phyloP scores from a whole-genome alignment of 2,797 vertebrate genomes.

The Prunella strophiata region DNA sequence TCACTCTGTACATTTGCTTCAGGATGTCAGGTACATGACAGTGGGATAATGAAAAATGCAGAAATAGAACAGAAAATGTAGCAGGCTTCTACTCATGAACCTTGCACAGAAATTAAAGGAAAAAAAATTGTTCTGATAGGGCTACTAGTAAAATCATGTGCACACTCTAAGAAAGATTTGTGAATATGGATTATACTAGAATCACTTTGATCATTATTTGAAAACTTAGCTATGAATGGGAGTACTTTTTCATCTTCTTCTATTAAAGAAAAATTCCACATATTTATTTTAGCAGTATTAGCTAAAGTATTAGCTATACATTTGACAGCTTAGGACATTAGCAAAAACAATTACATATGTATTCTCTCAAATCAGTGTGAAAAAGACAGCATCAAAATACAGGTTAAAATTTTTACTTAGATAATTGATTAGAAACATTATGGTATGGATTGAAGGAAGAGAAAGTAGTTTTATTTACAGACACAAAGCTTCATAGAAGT shows the following conservation, averaged over 20 bases:
- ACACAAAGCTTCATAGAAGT: not conserved
- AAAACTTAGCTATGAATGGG: not conserved
- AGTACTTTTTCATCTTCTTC: not conserved
- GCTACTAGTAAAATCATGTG: not conserved
- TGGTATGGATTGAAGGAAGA: not conserved
- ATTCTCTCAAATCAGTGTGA: not conserved
- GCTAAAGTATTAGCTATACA: not conserved
- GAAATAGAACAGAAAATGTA: constrained; percentile 19
- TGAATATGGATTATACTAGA: not conserved
- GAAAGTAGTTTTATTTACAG: not conserved
- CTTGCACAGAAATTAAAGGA: constrained; percentile 4
- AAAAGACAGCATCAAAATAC: not conserved
- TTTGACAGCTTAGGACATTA: not conserved
- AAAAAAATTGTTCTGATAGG: not conserved
- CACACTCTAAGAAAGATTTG: not conserved
- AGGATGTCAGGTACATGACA: constrained; percentile 27
- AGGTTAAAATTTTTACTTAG: not conserved
- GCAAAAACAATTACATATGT: not conserved
- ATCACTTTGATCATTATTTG: not conserved
- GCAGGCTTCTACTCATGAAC: not conserved
- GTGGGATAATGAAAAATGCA: constrained; percentile 59
- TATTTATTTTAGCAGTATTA: not conserved
- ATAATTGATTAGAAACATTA: not conserved
- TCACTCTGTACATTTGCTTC: constrained; percentile 40
- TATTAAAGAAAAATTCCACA: accelerated